Evolutionary conservation across 1,140 invertebrate genomes (phyloP).

Genomic region (Heliconius hewitsoni): DNA sequence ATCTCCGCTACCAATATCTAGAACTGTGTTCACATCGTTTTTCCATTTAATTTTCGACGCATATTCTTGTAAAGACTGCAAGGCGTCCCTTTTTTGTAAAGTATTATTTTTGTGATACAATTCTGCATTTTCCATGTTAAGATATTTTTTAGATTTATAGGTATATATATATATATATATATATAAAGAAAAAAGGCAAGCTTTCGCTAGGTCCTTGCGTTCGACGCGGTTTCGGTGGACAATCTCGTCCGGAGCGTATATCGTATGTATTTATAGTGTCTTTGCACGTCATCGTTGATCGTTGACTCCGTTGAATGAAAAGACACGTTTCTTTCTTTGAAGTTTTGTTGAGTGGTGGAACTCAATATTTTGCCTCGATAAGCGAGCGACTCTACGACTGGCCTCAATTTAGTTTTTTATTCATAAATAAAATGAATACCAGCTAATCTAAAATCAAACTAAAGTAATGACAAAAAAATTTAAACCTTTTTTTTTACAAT

Average conservation of each 20-base stretch:
- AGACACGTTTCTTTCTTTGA: too few relatives aligned
- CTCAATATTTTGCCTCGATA: too few relatives aligned
- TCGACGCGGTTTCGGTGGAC: slow-evolving; percentile 57
- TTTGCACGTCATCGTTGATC: slow-evolving; percentile 35
- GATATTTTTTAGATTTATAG: not conserved
- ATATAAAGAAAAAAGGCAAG: slow-evolving; percentile 29
- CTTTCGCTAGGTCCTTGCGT: slow-evolving; percentile 52
- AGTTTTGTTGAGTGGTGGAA: too few relatives aligned
- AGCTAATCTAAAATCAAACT: too few relatives aligned
- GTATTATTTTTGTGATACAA: slow-evolving; percentile 84
- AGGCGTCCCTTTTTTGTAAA: slow-evolving; percentile 86
- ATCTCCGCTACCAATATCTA: slow-evolving; percentile 92
- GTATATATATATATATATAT: slow-evolving; percentile 22
- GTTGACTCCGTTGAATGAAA: slow-evolving; percentile 32
- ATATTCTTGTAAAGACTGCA: slow-evolving; percentile 85
- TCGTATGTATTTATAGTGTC: slow-evolving; percentile 65
- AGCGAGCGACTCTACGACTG: too few relatives aligned
- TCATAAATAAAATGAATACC: too few relatives aligned
- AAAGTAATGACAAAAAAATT: too few relatives aligned
- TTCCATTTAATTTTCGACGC: slow-evolving; percentile 83
- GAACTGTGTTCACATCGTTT: slow-evolving; percentile 77
- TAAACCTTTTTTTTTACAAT: too few relatives aligned
- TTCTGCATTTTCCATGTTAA: slow-evolving; percentile 83
- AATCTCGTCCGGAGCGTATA: slow-evolving; percentile 52
- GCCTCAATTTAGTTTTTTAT: too few relatives aligned